Evolutionary conservation across 2,888 invertebrate species (phyloP), one percentile per base, ranked within the genome.

Genomic region (Cepaea hortensis): DNA sequence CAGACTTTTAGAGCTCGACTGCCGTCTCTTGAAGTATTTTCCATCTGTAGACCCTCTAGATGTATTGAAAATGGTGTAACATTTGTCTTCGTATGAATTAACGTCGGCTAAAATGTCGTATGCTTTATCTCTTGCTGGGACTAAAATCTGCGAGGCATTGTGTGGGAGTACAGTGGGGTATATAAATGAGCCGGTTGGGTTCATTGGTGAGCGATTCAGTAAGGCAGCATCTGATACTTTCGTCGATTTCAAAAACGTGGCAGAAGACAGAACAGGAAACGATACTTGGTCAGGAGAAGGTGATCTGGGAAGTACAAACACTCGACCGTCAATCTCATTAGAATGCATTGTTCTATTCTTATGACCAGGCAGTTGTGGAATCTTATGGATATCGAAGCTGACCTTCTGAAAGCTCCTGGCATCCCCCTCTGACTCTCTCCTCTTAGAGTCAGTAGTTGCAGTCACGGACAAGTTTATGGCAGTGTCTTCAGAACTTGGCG

Each of bases 1-100:
- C 13, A 89, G 76, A 48, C 73, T 73, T 72, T 87, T 89, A 20
- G 90, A 89, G 2, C 89, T 81, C 3, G 89, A 88, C 23, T 90
- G 85, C 48, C 89, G 85, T 65, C 82, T 82, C 65, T 76, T 85
- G 46, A 87, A 87, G 48, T 88, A 87, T 84, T 86, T 70, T 82
- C 80, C 70, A 85, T 85, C 50, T 72, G 84, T 18, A 5, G 89
- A 87, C 15, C 89, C 87, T 20, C 85, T 77, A 11, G 79, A 48
- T 55, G 68, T 6, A 48, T 68, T 50, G 18, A 35, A 3, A 11
- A 23, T 46, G 18, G 35, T 61, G 5, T 70, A 15, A 82, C 55
- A 35, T 48, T 70, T 70, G 70, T 65, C 81, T n/a, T 79, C 70
- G 68, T 77, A 55, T 55, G 55, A 23, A 62, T 15, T 23, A 35